Evolutionary conservation across 2,113 vertebrate genomes (phyloP), one percentile per base, ranked within the genome.

Genomic region (Barnardius zonarius): DNA sequence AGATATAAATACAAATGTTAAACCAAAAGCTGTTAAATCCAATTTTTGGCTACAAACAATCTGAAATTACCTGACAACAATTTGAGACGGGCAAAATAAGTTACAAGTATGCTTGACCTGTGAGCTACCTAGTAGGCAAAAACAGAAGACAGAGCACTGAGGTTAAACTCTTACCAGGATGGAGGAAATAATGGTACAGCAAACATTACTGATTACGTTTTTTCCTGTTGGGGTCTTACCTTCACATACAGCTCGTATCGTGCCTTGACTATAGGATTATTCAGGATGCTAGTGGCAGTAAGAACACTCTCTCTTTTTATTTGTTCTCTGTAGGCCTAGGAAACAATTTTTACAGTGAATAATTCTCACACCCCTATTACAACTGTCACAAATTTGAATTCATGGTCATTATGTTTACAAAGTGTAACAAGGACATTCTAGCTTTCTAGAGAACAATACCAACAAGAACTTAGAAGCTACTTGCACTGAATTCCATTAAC

Each of bases 221-320:
- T 69, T 80, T 44, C 35, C 39, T 24, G 86, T n/a, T 41, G 37
- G 77, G 52, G 93, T 48, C 98, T 98, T 98, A 98, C 98, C 98
- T 99, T 99, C 70, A 98, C 97, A 92, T 98, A 99, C 44, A 98
- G 98, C 78, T 99, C 98, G 5, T 98, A 99, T 48, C 98, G 97
- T 28, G 98, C 98, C 84, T 98, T 99, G 89, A 99, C 98, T 92
- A 98, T 98, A 64, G 98, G 98, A 94, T 99, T 99, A 96, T 99
- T 99, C 97, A 99, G 97, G 89, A 99, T 99, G 95, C 98, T 98
- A 88, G 98, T 98, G 93, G 98, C 98, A 82, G 98, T 98, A 92
- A 98, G 97, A 57, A 99, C 98, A 75, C 98, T 99, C 87, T 99
- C 98, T 87, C 98, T 98, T 97, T 98, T 98, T 95, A 99, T 98